A percentile compares a stretch with the other conserved stretches of the same genome.
Conservation (phyloP, 2,888 invertebrate species). For the Vannuccia rotundouncinata region DNA sequence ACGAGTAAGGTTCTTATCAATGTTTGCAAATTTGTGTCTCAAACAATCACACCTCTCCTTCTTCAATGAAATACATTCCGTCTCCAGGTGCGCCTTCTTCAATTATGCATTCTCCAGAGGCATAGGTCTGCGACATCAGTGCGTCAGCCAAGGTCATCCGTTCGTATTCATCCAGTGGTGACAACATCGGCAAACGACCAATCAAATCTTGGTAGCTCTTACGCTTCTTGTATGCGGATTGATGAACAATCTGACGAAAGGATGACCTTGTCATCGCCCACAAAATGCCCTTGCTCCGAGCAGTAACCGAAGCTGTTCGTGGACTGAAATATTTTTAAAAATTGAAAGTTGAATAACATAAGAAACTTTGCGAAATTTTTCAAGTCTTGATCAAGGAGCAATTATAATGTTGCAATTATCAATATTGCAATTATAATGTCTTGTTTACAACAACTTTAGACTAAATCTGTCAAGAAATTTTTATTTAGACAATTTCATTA, state of each 20-base stretch:
- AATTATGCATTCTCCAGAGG: slow-evolving; percentile 51
- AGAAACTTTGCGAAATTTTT: too few relatives aligned
- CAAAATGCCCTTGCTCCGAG: slow-evolving; percentile 49
- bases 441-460: too few relatives aligned
- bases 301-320: slow-evolving; percentile 53
- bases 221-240: slow-evolving; percentile 55
- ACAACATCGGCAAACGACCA: slow-evolving; percentile 49
- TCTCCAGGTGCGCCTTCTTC: slow-evolving; percentile 52
- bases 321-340: slow-evolving; percentile 51
- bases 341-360: too few relatives aligned
- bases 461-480: too few relatives aligned
- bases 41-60: slow-evolving; percentile 74
- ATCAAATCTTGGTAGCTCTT: slow-evolving; percentile 41
- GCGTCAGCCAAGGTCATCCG: slow-evolving; percentile 56
- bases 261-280: slow-evolving; percentile 57
- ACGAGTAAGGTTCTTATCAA: too few relatives aligned
- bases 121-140: slow-evolving; percentile 47
- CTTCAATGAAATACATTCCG: slow-evolving; percentile 58
- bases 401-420: too few relatives aligned
- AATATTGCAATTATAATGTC: too few relatives aligned
- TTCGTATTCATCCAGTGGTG: slow-evolving; percentile 52
- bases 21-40: too few relatives aligned
- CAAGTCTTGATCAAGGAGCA: too few relatives aligned
- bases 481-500: too few relatives aligned
- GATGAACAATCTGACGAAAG: slow-evolving; percentile 54